A percentile compares a stretch with the other conserved stretches of the same genome.
phyloP scores from a whole-genome alignment of 2,797 vertebrate genomes.

The Paguma larvata region DNA sequence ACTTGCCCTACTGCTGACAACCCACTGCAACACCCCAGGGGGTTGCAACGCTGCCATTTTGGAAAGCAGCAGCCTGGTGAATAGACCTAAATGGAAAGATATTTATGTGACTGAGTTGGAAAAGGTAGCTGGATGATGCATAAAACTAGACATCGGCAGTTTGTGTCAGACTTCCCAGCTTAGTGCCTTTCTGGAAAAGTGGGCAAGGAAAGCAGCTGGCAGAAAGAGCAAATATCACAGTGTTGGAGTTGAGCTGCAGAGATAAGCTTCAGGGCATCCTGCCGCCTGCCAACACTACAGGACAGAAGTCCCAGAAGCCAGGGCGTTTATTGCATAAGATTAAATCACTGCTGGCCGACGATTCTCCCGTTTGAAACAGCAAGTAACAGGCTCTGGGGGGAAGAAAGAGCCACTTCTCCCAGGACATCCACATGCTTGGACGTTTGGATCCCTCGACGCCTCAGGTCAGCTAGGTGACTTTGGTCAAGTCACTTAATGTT shows the following conservation, averaged over 20 bases:
- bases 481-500: not conserved
- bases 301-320: not conserved
- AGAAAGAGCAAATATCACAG: not conserved
- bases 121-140: not conserved
- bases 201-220: not conserved
- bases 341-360: not conserved
- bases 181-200: not conserved
- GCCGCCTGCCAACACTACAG: not conserved
- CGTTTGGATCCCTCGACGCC: not conserved
- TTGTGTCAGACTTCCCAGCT: not conserved
- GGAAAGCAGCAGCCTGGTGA: constrained; percentile 1
- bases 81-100: not conserved
- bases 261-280: not conserved
- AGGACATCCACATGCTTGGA: not conserved
- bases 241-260: not conserved
- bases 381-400: not conserved
- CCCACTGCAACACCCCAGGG: not conserved
- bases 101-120: not conserved
- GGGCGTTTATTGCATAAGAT: not conserved
- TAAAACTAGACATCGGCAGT: not conserved
- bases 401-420: not conserved
- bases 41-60: not conserved
- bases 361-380: not conserved
- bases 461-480: not conserved
- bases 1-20: not conserved